These are phyloP conservation scores for Pithys albifrons DNA, from an alignment of 2,113 vertebrate genomes.

Conservation along the genomic window DNA sequence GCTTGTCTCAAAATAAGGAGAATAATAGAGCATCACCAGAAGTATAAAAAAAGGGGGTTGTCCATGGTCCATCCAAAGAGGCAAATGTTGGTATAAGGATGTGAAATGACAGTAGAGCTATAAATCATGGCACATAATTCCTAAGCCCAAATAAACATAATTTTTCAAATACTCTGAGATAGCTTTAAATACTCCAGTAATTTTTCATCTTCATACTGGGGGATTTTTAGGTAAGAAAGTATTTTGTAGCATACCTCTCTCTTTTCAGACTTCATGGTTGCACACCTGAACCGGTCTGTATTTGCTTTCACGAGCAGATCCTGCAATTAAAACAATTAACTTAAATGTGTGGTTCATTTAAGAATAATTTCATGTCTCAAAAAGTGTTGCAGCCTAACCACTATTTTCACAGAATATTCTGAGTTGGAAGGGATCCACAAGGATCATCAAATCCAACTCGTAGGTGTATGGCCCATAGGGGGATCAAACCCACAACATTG, in stretches of 20 bases:
- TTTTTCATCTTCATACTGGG: background rate
- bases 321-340: conserved; percentile 36
- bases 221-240: background rate
- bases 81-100: background rate
- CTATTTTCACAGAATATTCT: background rate
- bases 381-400: background rate
- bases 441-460: background rate
- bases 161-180: background rate
- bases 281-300: conserved; percentile 75
- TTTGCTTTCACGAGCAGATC: conserved; percentile 81
- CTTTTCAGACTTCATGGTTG: conserved; percentile 74
- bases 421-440: background rate
- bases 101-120: background rate
- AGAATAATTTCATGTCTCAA: background rate
- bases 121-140: background rate
- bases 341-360: background rate
- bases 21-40: background rate
- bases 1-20: background rate
- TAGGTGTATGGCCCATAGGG: background rate
- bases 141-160: background rate
- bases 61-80: background rate
- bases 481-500: background rate
- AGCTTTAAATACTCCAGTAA: background rate
- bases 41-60: background rate
- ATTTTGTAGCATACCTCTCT: conserved; percentile 45